Conservation (phyloP, 1,140 invertebrate genomes). For the Diachasma alloeum region DNA sequence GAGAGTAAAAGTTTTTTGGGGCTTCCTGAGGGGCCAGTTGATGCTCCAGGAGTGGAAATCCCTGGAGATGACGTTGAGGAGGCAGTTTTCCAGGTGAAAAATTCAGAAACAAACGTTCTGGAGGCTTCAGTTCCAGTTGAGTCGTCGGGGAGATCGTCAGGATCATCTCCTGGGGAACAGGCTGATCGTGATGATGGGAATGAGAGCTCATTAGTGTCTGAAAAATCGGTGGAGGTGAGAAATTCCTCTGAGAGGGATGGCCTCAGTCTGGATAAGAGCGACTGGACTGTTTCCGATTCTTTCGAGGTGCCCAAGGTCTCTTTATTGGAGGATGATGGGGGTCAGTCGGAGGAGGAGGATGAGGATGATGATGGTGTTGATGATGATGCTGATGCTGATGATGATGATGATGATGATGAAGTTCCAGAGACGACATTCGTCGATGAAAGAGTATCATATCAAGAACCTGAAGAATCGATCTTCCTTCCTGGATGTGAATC, state of each 20-base stretch:
- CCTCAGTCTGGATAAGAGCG: neutral
- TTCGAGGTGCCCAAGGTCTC: conserved; percentile 31
- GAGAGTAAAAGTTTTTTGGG: conserved; percentile 31
- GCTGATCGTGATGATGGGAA: neutral
- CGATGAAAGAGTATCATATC: neutral
- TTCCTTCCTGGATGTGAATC: conserved; percentile 51
- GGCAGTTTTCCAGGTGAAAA: neutral
- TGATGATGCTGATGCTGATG: neutral
- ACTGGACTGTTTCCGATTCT: conserved; percentile 48
- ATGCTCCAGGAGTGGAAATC: too few species aligned
- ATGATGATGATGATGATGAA: neutral
- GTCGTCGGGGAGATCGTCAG: neutral
- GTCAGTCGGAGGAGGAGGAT: conserved; percentile 9
- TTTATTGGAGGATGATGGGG: neutral
- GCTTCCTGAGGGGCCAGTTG: neutral
- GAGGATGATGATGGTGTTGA: too few species aligned
- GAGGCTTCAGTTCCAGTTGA: neutral
- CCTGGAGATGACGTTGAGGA: neutral
- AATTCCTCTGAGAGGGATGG: neutral
- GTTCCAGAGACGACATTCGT: neutral
- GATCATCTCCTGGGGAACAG: neutral
- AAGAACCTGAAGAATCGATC: conserved; percentile 37
- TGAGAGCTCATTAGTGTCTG: neutral
- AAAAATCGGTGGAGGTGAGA: neutral
- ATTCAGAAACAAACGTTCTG: neutral